A percentile compares a stretch with the other conserved stretches of the same genome.
Conservation (phyloP, 1,140 invertebrate genomes). For the Heliconius nattereri region DNA sequence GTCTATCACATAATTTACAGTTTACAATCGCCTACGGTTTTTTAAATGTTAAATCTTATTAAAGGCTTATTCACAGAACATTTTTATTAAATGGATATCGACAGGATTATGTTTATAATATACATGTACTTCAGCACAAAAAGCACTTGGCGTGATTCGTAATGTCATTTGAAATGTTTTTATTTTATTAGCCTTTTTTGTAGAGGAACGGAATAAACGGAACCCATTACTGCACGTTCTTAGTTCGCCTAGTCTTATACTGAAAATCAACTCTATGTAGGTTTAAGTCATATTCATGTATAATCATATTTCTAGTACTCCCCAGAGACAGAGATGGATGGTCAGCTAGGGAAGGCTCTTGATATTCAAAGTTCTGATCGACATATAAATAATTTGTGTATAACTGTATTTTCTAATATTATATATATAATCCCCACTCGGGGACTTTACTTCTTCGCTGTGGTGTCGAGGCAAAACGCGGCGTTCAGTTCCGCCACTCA, state of each 20-base stretch:
- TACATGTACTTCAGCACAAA: constrained; percentile 1
- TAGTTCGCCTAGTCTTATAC: background rate
- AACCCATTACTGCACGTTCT: background rate
- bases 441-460: too few species aligned
- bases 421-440: too few species aligned
- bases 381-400: background rate
- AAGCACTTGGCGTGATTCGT: constrained; percentile 32
- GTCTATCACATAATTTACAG: background rate
- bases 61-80: constrained; percentile 12
- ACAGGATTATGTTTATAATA: constrained; percentile 22
- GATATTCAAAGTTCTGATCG: background rate
- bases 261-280: background rate
- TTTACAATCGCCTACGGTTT: background rate
- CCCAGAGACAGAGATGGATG: background rate
- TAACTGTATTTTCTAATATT: background rate
- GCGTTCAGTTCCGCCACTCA: too few species aligned
- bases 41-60: background rate
- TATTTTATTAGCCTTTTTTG: background rate
- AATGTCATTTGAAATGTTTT: constrained; percentile 25
- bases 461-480: too few species aligned
- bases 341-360: background rate
- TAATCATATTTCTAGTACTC: background rate
- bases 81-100: constrained; percentile 15
- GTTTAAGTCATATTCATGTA: background rate
- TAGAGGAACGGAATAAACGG: too few species aligned